Percentiles rank a stretch among this genome's conserved stretches.
These are phyloP conservation scores for Gymnocephalus cernua DNA, from an alignment of 2,113 vertebrate species.

Conservation along the genomic window DNA sequence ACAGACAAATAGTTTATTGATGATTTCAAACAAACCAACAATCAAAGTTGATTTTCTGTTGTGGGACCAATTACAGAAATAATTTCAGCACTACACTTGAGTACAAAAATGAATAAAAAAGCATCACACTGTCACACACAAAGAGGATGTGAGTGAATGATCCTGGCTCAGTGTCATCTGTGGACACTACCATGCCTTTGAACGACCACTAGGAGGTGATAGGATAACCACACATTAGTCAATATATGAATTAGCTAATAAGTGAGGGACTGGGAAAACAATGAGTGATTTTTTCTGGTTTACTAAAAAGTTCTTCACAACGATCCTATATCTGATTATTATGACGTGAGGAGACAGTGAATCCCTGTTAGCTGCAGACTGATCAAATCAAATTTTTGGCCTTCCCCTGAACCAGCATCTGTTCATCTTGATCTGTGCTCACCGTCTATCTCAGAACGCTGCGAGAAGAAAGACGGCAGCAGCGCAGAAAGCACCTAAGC, in stretches of 20 bases:
- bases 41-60: too few species aligned
- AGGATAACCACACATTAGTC: neutral
- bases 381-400: conserved; percentile 33
- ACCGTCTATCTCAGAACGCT: conserved; percentile 9
- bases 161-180: neutral
- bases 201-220: conserved; percentile 27
- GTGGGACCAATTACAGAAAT: too few species aligned
- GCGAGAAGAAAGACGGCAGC: neutral
- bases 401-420: conserved; percentile 20
- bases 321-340: conserved; percentile 8
- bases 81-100: too few species aligned
- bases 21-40: too few species aligned
- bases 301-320: neutral
- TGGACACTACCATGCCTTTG: neutral
- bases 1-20: too few species aligned
- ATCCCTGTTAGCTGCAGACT: conserved; percentile 25
- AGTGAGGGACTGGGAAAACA: neutral
- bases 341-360: neutral
- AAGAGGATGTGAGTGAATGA: neutral
- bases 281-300: neutral
- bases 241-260: neutral
- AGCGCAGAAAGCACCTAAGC: conserved; percentile 21
- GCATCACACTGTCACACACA: neutral
- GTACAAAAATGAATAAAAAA: too few species aligned
- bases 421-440: conserved; percentile 11